Evolutionary conservation across 2,888 invertebrate genomes (phyloP), one percentile per base, ranked within the genome.

Genomic region (Drosophila birchii): DNA sequence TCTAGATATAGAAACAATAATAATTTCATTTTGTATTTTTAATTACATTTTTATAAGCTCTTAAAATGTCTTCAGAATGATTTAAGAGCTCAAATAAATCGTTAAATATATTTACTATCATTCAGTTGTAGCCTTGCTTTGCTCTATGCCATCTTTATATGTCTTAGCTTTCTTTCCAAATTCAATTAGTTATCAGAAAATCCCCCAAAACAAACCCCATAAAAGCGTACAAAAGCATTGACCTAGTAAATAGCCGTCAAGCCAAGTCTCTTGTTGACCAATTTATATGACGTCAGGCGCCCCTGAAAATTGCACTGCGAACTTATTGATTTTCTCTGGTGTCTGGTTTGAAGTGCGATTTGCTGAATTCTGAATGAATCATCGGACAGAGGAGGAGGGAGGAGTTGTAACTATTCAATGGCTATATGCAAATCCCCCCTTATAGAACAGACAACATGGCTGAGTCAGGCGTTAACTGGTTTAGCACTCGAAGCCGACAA

Each of bases 241-340:
- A 84, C 84, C 88, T 60, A 84, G 66, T 78, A 67, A 75, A 51
- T 11, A 16, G 34, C 20, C 9, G 51, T 20, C 9, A 55, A 56
- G 68, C 36, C 78, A 56, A 54, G 63, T 73, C 51, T 5, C 18
- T 75, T 75, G 68, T 81, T 74, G 64, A 81, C 78, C 67, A 75
- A 53, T 29, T 49, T 47, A 80, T 49, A 80, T 84, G 84, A 84
- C 88, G 84, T 84, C 86, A 84, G 66, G 64, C 32, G 59, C 58
- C 60, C 60, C 34, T 61, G 68, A 81, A 78, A 86, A 86, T 32
- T 81, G 86, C 86, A 81, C 58, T 69, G 79, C 47, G 51, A 75
- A 59, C 70, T 55, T 86, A 88, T 84, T 71, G 83, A 84, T 84
- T 84, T 84, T 88, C 66, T 62, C 14, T 11, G 45, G 45, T n/a